Evolutionary conservation across 2,888 invertebrate species (phyloP).

Genomic region (Halictus ligatus): DNA sequence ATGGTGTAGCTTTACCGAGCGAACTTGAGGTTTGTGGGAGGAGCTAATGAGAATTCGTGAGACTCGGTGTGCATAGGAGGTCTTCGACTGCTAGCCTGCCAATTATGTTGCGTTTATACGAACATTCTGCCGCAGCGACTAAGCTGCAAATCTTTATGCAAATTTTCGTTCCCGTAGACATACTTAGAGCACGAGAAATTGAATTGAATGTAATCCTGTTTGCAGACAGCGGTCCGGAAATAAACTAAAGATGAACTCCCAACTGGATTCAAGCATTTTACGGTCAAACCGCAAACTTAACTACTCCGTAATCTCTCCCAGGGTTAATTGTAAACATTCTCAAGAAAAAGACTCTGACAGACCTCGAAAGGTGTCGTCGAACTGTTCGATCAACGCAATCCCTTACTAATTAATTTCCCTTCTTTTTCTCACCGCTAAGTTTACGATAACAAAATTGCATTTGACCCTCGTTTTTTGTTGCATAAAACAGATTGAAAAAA

Average conservation of each 20-base stretch:
- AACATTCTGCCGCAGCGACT: not conserved
- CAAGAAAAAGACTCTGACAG: not conserved
- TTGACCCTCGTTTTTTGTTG: no score
- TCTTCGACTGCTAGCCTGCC: constrained; percentile 14
- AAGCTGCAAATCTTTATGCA: constrained; percentile 12
- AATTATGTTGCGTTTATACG: constrained; percentile 10
- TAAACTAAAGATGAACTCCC: not conserved
- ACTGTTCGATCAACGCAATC: no score
- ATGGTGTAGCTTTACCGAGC: constrained; percentile 16
- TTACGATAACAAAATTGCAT: not conserved
- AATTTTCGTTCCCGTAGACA: not conserved
- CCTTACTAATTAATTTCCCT: no score
- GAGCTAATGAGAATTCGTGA: constrained; percentile 13
- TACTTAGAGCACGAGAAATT: constrained; percentile 1
- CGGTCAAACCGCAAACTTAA: not conserved
- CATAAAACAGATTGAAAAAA: no score
- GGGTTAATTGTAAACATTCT: not conserved
- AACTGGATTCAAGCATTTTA: not conserved
- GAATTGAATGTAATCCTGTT: constrained; percentile 7
- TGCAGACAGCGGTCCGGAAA: not conserved
- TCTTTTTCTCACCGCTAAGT: not conserved
- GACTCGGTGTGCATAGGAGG: constrained; percentile 1
- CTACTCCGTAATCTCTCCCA: not conserved
- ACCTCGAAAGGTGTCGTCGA: no score
- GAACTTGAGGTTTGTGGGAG: constrained; percentile 12